Base-by-base conservation (phyloP, 2,888 invertebrate species). In the Pseudococcus jackbeardsleyi region DNA sequence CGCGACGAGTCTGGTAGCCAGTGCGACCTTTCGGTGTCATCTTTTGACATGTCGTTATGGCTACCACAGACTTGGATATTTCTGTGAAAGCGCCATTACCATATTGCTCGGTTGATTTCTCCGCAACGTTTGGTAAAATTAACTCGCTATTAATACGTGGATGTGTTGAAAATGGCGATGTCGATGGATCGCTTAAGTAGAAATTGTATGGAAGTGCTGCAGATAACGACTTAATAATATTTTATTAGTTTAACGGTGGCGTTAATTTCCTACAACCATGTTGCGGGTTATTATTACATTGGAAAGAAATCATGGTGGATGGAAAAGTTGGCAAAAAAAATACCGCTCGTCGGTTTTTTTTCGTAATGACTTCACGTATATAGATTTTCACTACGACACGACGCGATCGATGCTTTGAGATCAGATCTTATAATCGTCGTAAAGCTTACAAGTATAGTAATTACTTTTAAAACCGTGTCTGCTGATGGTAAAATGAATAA, bases 221-320 rank as follows among this genome's bases (percentile, higher is more conserved):
- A 77, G 79, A 79, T 79, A 79, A 79, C 79, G 79, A 79, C 46
- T 79, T 79, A 79, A 79, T 79, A 42, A 79, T 46, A 79, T 79
- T 79, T 79, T 79, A 79, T 79, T 79, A 42, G 42, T 42, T 46
- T 42, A 72, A 33, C 79, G 79, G 42, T 79, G 79, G 79, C 79
- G 68, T 72, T 33, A 72, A 72, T 59, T 59, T 59, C 72, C 12
- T 33, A 17, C 72, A 3, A 72, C 33, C 15, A 79, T 19, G 26
- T 33, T 33, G 26, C 26, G 26, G 26, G 26, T 79, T 79, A 72
- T 79, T 79, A 72, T 72, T 72, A 79, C 79, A 15, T 79, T n/a
- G 12, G n/a, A 42, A 39, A 42, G 19, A 79, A 79, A 79, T 79
- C 79, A 72, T 33, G 33, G 68, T 72, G 68, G 68, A 72, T 72